Base-by-base conservation (phyloP, 2,888 invertebrate genomes). In the Aleiodes testaceus region DNA sequence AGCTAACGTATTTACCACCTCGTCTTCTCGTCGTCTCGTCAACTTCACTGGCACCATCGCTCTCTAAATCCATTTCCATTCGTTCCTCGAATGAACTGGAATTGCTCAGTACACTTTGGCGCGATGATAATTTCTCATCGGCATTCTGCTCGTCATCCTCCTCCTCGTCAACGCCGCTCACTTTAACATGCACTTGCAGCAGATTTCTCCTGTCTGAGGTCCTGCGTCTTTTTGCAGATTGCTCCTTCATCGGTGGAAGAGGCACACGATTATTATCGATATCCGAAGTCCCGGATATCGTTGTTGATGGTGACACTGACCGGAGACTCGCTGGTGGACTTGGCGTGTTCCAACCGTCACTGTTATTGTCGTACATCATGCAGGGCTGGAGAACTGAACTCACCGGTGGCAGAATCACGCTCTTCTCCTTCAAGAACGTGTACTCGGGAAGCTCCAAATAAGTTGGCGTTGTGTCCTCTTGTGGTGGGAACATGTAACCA, bases 1-100 rank as follows among this genome's bases (percentile, higher is more conserved):
- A 93, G 75, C 94, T 94, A 16, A 95, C 94, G 73, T 92, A 91
- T 76, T 93, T 90, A 16, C 91, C 91, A 36, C 91, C 88, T 7
- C 91, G 89, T 80, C 91, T 90, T 30, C 90, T 90, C 14, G 84
- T 81, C 26, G 55, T 72, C 1, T 78, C 68, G 36, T 80, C 82
- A 18, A 73, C 79, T 30, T 66, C 73, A 55, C 77, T 78, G 47
- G 74, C 66, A 0, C 73, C 89, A 22, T 87, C 85, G 61, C 82
- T 83, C 1, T 90, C 88, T 26, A 89, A 78, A 79, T 89, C 90
- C 69, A 79, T 70, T 30, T 84, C 83, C 70, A 80, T 80, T 0
- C 79, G 42, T 22, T 82, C 82, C 9, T 82, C 83, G 6, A 79
- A 75, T 30, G 72, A 75, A 18, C 81, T 79, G 72, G 81, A 78